Evolutionary conservation across 37 sponge, comb jelly and placozoan genomes (phyloP).

Genomic region (Eunapius fragilis): DNA sequence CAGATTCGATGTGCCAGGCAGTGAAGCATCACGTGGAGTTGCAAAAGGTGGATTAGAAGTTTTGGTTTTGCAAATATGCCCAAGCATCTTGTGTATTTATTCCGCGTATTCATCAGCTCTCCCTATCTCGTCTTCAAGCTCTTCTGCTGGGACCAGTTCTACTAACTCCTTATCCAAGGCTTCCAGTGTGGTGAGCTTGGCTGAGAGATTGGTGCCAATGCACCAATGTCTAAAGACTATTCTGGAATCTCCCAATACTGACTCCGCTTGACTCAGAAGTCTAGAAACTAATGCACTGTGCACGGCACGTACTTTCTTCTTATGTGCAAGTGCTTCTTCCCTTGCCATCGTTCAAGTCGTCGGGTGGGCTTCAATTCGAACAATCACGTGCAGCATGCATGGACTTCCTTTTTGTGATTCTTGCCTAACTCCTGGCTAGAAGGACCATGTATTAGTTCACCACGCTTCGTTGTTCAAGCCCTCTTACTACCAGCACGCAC

Average conservation of each 20-base stretch:
- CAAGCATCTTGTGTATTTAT: background rate
- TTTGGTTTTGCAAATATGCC: conserved; percentile 2
- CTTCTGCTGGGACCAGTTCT: too few species aligned
- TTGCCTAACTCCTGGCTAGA: too few species aligned
- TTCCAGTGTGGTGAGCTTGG: too few species aligned
- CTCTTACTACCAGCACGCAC: too few species aligned
- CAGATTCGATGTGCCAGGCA: background rate
- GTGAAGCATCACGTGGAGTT: background rate
- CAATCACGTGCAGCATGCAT: background rate
- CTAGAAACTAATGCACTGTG: background rate
- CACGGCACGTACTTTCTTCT: too few species aligned
- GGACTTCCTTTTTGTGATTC: too few species aligned
- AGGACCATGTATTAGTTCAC: too few species aligned
- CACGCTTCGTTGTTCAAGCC: too few species aligned
- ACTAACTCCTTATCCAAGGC: too few species aligned
- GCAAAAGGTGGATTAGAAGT: background rate
- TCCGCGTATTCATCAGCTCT: conserved; percentile 10
- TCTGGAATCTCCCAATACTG: background rate
- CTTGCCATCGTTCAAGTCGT: background rate
- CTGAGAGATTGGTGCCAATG: background rate
- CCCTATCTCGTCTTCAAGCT: too few species aligned
- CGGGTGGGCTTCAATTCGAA: conserved; percentile 11
- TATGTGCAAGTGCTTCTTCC: background rate
- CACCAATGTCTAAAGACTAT: conserved; percentile 1
- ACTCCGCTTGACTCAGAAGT: conserved; percentile 4